Base-by-base conservation (phyloP, 2,797 vertebrate genomes). In the Hyperoplus immaculatus region DNA sequence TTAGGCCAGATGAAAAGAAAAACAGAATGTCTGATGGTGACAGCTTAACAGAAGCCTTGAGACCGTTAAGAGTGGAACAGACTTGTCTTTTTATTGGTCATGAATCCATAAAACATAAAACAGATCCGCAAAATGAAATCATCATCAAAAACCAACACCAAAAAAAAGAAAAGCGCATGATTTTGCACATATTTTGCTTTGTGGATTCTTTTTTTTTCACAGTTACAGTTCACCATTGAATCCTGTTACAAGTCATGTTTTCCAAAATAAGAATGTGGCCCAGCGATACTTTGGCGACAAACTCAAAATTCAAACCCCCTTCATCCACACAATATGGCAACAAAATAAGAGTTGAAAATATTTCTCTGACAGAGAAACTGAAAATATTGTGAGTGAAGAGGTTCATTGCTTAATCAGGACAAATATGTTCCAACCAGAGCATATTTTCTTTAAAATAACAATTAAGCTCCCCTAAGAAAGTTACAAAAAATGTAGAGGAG, bases 401-500 rank as follows among this genome's bases (percentile, higher is more conserved):
- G 93, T 93, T 94, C 93, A 95, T 90, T 80, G 94, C 93, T 95
- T 93, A 94, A 95, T 94, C 84, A 75, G 78, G 87, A 86, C 87
- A 91, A 91, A 94, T 91, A 90, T 89, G 91, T 88, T 89, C 91
- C 10, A 60, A 57, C 56, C 43, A 83, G 91, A 94, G 85, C 92
- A 93, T 93, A 95, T 94, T 93, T 83, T 82, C 70, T 81, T 78
- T 38, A 60, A 89, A 72, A 83, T 75, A 68, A 85, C 65, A 91
- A 95, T 92, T 93, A 93, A 95, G 91, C 92, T 94, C 91, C 91
- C 92, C 91, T 88, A 64, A 69, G 85, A 89, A 89, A 90, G 67
- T 85, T 72, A 53, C 53, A n/a, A 67, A 55, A 81, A 84, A 81
- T 76, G 87, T 72, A 85, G 77, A 58, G 72, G 29, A 80, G 72